Percentiles rank a stretch among this genome's conserved stretches.
These are phyloP conservation scores for Leontocebus nigricollis DNA, from an alignment of 2,797 vertebrate species.

Conservation along the genomic window DNA sequence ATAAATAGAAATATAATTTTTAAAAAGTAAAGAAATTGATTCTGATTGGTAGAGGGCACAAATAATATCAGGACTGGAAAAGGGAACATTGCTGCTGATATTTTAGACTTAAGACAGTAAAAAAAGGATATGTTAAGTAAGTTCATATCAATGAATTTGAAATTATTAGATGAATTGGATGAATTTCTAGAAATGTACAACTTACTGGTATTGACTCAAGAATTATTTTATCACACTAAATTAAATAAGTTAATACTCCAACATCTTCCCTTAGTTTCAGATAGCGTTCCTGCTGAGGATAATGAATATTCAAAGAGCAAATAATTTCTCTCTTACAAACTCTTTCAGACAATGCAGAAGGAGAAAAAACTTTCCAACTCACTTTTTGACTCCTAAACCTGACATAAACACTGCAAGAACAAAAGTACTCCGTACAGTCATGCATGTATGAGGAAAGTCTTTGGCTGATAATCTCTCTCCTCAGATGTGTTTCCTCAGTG, in stretches of 20 bases:
- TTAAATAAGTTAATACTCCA: neutral
- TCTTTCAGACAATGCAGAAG: neutral
- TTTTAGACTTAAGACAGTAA: neutral
- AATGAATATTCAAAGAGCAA: neutral
- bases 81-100: neutral
- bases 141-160: neutral
- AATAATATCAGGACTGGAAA: neutral
- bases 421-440: neutral
- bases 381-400: neutral
- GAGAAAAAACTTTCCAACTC: neutral
- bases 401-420: neutral
- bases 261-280: neutral
- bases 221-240: neutral
- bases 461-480: neutral
- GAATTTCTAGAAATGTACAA: neutral
- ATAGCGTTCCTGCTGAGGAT: neutral
- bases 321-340: neutral
- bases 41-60: neutral
- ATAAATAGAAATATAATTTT: neutral
- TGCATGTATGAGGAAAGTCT: neutral
- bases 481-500: neutral
- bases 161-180: neutral
- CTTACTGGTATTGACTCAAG: neutral
- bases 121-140: neutral
- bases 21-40: neutral